phyloP scores from a whole-genome alignment of 2,797 vertebrate genomes.

The Chiroxiphia lanceolata region DNA sequence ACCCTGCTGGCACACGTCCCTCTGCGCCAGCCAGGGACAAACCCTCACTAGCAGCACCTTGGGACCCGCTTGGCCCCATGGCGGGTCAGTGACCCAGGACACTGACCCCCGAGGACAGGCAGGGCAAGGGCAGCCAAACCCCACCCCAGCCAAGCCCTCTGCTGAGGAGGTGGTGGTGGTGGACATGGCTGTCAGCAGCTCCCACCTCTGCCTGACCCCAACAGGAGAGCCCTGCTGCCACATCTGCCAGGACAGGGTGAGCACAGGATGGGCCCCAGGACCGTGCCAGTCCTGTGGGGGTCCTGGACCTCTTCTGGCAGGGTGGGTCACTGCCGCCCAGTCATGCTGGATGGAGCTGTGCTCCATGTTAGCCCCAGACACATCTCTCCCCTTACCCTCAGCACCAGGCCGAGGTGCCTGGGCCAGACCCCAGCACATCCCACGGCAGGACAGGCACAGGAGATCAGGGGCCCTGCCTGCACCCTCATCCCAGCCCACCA shows the following conservation, averaged over 20 bases:
- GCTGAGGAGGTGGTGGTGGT: not conserved
- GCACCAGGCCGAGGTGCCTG: not conserved
- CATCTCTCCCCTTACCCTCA: rapidly evolving
- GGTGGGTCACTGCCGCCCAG: rapidly evolving
- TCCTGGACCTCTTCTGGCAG: not conserved
- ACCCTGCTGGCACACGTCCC: not conserved
- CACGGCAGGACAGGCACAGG: not conserved
- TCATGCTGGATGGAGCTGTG: not conserved
- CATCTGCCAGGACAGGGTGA: rapidly evolving
- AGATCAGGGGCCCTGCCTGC: not conserved
- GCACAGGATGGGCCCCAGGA: not conserved
- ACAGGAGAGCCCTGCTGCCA: not conserved
- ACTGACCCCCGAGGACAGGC: not conserved
- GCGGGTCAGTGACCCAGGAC: rapidly evolving
- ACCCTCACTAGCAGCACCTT: not conserved
- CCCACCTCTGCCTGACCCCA: not conserved
- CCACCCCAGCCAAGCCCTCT: not conserved
- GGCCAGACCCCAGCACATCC: not conserved
- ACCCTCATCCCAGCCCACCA: not conserved
- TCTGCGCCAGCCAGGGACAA: not conserved
- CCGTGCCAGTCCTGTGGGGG: rapidly evolving
- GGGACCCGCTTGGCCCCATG: not conserved
- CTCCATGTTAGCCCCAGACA: not conserved
- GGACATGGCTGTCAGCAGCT: not conserved
- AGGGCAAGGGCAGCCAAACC: not conserved